These are phyloP conservation scores for Chrysotoxum bicinctum DNA, from an alignment of 2,888 invertebrate genomes.

Conservation along the genomic window DNA sequence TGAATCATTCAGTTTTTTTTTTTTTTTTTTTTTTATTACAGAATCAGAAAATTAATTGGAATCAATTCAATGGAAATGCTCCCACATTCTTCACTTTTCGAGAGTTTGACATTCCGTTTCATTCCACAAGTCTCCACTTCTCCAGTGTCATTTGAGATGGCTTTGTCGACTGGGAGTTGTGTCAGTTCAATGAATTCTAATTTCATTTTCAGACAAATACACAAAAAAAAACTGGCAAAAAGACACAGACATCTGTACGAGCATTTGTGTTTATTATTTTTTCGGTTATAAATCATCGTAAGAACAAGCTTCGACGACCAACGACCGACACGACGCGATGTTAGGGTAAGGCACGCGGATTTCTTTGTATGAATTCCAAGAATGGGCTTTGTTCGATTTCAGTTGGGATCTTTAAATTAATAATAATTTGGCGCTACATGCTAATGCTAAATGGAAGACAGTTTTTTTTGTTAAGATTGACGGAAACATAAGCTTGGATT, in stretches of 20 bases:
- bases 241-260: slow-evolving; percentile 8
- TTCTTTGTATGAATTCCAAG: slow-evolving; percentile 53
- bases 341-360: slow-evolving; percentile 26
- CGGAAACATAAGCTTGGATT: neutral
- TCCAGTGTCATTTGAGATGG: slow-evolving; percentile 37
- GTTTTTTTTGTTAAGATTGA: neutral
- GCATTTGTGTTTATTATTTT: slow-evolving; percentile 21
- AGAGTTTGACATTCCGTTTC: slow-evolving; percentile 59
- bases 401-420: neutral
- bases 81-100: slow-evolving; percentile 62
- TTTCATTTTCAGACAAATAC: slow-evolving; percentile 25
- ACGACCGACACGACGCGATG: neutral
- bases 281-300: slow-evolving; percentile 55
- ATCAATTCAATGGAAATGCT: slow-evolving; percentile 65
- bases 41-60: slow-evolving; percentile 67
- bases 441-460: neutral
- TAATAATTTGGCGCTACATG: neutral
- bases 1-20: slow-evolving; percentile 13
- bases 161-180: slow-evolving; percentile 26
- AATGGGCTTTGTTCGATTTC: slow-evolving; percentile 51
- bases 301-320: slow-evolving; percentile 2
- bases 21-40: slow-evolving; percentile 32
- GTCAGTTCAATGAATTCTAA: slow-evolving; percentile 65
- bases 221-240: neutral
- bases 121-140: slow-evolving; percentile 19